These are phyloP conservation scores for Aphyosemion australe DNA, from an alignment of 2,113 vertebrate genomes.

Conservation along the genomic window DNA sequence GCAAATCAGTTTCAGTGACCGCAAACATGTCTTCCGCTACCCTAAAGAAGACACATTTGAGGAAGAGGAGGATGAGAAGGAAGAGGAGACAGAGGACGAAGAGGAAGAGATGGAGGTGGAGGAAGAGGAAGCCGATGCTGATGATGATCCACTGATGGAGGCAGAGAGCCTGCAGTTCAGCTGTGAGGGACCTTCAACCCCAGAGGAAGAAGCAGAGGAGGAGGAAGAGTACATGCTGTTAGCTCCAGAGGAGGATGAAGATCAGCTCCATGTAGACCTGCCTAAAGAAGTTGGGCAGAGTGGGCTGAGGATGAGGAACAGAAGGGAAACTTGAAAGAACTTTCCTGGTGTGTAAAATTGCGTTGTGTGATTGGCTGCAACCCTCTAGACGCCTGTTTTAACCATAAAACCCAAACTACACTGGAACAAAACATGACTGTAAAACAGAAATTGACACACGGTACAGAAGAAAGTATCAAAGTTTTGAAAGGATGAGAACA, in stretches of 20 bases:
- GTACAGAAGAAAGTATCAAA: too few relatives aligned
- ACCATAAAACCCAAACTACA: neutral
- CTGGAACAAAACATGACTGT: neutral
- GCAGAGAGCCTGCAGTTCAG: conserved; percentile 86
- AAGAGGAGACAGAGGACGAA: conserved; percentile 44
- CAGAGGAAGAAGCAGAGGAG: conserved; percentile 74
- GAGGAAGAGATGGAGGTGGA: conserved; percentile 30
- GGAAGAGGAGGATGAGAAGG: conserved; percentile 47
- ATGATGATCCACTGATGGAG: conserved; percentile 80
- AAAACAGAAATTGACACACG: neutral
- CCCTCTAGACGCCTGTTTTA: too few relatives aligned
- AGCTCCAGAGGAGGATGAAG: conserved; percentile 32
- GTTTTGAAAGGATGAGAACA: too few relatives aligned
- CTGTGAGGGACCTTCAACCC: conserved; percentile 74
- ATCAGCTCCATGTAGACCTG: conserved; percentile 12
- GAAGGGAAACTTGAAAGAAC: conserved; percentile 59
- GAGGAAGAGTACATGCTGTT: conserved; percentile 52
- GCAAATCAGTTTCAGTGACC: conserved; percentile 63
- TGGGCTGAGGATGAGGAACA: conserved; percentile 73
- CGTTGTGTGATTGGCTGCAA: too few relatives aligned
- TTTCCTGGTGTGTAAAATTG: too few relatives aligned
- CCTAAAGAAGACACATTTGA: conserved; percentile 65
- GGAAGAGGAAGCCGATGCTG: conserved; percentile 51
- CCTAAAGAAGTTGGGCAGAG: conserved; percentile 44
- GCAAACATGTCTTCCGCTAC: conserved; percentile 66